phyloP scores from a whole-genome alignment of 1,140 invertebrate species.

The Aporrectodea caliginosa region DNA sequence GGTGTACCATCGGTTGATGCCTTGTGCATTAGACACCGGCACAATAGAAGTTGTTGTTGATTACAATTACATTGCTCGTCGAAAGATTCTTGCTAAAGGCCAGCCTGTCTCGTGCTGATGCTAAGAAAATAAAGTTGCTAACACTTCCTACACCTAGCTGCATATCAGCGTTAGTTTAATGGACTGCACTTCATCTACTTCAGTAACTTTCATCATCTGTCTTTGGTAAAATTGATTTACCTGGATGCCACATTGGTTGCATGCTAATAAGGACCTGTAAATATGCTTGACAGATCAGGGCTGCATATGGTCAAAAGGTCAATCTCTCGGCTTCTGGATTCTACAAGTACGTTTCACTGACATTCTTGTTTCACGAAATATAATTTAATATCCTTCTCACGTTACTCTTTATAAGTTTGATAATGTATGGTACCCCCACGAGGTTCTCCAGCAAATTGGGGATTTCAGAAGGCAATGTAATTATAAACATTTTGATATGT shows the following conservation, averaged over 20 bases:
- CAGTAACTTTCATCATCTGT: background rate
- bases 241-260: background rate
- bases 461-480: too few relatives aligned
- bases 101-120: background rate
- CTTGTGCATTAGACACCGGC: too few relatives aligned
- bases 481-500: too few relatives aligned
- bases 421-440: too few relatives aligned
- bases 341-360: background rate
- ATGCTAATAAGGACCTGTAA: too few relatives aligned
- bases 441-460: too few relatives aligned
- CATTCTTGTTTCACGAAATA: too few relatives aligned
- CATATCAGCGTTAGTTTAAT: background rate
- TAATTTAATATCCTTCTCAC: too few relatives aligned
- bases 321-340: slow-evolving; percentile 24
- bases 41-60: too few relatives aligned
- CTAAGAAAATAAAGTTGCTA: background rate
- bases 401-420: too few relatives aligned
- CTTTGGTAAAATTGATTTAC: background rate
- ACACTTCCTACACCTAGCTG: background rate
- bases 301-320: background rate
- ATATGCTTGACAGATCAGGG: background rate
- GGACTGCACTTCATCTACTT: background rate
- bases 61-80: background rate
- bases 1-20: too few relatives aligned
- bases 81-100: too few relatives aligned